Percentiles rank a stretch among this genome's conserved stretches.
phyloP scores from a whole-genome alignment of 1,140 invertebrate species.

The Drosophila fuyamai region DNA sequence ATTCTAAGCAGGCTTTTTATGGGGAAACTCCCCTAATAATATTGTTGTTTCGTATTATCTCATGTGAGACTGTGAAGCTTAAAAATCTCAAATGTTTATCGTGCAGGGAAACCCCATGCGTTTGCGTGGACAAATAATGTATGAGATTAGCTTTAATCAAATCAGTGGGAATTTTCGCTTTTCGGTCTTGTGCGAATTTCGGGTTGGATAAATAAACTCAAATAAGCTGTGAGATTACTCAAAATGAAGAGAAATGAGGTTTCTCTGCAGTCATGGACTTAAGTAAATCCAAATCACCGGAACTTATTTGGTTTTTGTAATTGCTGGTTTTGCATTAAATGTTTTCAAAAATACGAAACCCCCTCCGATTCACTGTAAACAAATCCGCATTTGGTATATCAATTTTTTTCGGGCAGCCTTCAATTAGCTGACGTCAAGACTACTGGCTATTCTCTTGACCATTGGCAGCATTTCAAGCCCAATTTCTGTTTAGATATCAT shows the following conservation, averaged over 20 bases:
- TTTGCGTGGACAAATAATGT: not conserved
- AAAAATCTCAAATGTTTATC: not conserved
- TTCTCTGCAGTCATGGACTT: not conserved
- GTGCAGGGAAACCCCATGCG: not conserved
- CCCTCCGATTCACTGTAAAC: not conserved
- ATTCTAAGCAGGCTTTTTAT: slow-evolving; percentile 13
- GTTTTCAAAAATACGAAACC: slow-evolving; percentile 3
- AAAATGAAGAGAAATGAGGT: not conserved
- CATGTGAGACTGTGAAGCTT: slow-evolving; percentile 13
- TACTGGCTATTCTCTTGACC: slow-evolving; percentile 15
- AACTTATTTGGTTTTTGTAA: slow-evolving; percentile 2
- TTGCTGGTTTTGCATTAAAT: not conserved
- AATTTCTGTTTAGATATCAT: slow-evolving; percentile 44
- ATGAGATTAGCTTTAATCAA: not conserved
- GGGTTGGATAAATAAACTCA: not conserved
- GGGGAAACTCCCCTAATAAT: slow-evolving; percentile 4
- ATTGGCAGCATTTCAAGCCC: slow-evolving; percentile 54
- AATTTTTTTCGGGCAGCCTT: slow-evolving; percentile 18
- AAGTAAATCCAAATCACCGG: not conserved
- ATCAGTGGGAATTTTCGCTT: not conserved
- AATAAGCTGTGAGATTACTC: not conserved
- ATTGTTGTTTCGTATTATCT: slow-evolving; percentile 3
- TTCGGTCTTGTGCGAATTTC: not conserved
- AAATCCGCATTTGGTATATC: not conserved
- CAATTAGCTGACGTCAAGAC: slow-evolving; percentile 35